phyloP scores from a whole-genome alignment of 2,888 invertebrate genomes.

The Uropetala carovei region DNA sequence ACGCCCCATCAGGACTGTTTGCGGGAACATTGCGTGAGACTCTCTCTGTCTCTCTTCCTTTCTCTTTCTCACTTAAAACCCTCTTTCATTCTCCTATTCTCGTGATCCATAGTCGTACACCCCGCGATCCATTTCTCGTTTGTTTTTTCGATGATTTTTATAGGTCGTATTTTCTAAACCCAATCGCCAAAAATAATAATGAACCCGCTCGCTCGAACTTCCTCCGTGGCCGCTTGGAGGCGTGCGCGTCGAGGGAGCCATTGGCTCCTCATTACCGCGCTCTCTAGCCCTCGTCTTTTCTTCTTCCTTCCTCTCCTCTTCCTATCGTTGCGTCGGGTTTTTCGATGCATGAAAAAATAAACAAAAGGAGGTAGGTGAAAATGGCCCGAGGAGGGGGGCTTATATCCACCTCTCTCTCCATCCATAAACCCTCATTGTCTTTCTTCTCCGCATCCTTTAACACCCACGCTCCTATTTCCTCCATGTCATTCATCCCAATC shows the following conservation, averaged over 20 bases:
- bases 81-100: too few species aligned
- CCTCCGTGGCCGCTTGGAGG: neutral
- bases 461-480: slow-evolving; percentile 21
- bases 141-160: too few species aligned
- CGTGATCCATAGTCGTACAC: too few species aligned
- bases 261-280: slow-evolving; percentile 23
- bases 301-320: neutral
- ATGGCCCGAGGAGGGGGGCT: neutral
- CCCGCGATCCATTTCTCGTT: too few species aligned
- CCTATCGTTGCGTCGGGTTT: neutral
- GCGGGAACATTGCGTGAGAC: too few species aligned
- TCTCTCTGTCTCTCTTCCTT: too few species aligned
- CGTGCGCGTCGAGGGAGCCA: neutral
- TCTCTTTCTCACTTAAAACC: too few species aligned
- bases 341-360: slow-evolving; percentile 19
- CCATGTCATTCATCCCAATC: neutral
- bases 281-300: neutral
- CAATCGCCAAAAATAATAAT: too few species aligned
- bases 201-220: neutral
- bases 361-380: slow-evolving; percentile 10
- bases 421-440: neutral
- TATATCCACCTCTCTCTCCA: neutral
- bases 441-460: neutral
- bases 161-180: too few species aligned
- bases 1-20: too few species aligned